Base-by-base conservation (phyloP, 2,113 vertebrate genomes). In the Sphyrna mokarran region DNA sequence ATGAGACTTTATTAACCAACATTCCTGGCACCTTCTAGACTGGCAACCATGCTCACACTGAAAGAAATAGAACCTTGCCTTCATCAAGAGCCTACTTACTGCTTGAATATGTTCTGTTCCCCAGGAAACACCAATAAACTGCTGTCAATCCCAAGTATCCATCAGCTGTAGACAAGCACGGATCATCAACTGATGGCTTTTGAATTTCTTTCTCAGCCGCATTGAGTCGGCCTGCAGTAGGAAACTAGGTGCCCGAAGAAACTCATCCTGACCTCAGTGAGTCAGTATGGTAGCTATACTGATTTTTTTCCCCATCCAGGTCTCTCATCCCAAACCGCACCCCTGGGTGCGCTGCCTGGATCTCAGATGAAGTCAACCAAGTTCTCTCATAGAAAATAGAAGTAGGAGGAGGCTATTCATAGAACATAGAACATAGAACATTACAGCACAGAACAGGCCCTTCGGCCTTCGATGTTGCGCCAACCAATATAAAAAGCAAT, bases 1-100 rank as follows among this genome's bases (percentile, higher is more conserved):
- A 90, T 61, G 87, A 90, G 54, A 90, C 87, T 90, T 90, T 90
- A 90, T 90, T 90, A 90, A 90, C 87, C 54, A 63, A 61, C 33
- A 90, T 61, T 90, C 26, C 87, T 90, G 87, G 87, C 87, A 90
- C 29, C 33, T 54, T 61, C 26, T 58, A 1, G 16, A 22, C 6
- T n/a, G 89, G 16, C 61, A 91, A 91, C 33, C 89, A 91, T 66
- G 2, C 13, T 66, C 20, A 61, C 37, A 10, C 89, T 37, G 16
- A 66, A 66, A 66, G 66, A 91, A 63, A 63, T 37, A 33, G 61
- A 4, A 4, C 48, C 48, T 66, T 66, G 89, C 16, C 89, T 91
- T 20, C 58, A 66, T 16, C 16, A 91, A 61, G 20, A 33, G 11
- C 13, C 87, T 63, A 54, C 33, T 90, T n/a, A 90, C 61, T 33